Evolutionary conservation across 2,797 vertebrate genomes (phyloP), one percentile per base, ranked within the genome.

Genomic region (Gallinago nigripennis): DNA sequence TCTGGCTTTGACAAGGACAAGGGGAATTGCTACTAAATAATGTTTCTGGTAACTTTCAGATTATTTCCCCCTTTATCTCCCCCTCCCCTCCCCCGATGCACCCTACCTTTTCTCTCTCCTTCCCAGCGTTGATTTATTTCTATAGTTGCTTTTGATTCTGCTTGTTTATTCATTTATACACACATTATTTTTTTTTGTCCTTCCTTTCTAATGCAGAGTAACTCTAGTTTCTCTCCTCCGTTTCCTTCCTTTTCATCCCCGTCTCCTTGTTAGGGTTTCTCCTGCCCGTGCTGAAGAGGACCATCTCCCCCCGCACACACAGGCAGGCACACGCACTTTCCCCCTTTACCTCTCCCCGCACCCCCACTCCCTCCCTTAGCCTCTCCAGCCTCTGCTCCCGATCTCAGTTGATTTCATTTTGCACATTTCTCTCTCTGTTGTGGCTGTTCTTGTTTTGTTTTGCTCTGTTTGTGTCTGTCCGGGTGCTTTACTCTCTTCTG

Each of bases 1-100:
- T 97, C 96, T 97, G 97, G 97, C 98, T 97, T 97, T 97, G 98
- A 98, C 98, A 97, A 98, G 98, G 96, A 97, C 97, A 81, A 97
- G 96, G 98, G 98, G 98, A 97, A 96, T 96, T 96, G 95, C 98
- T 95, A 95, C 98, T 98, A 98, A 97, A 98, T 94, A 97, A 99
- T 99, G 99, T 99, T 99, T 98, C 98, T 99, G 99, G 99, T 99
- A 99, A 99, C 98, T 98, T 98, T 98, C 97, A 93, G 96, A 95
- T 97, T 98, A 96, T 98, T 97, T 97, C 93, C 97, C 88, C 92
- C 86, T 91, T 68, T 84, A 94, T 94, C 94, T 90, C 43, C 86
- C 19, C 10, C 33, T 41, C 41, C 28, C n/a, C 85, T 50, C 13
- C 79, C 76, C 81, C 92, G 68, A 85, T 88, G 95, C 92, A 97